phyloP scores from a whole-genome alignment of 2,888 invertebrate species.

The Sesia apiformis region DNA sequence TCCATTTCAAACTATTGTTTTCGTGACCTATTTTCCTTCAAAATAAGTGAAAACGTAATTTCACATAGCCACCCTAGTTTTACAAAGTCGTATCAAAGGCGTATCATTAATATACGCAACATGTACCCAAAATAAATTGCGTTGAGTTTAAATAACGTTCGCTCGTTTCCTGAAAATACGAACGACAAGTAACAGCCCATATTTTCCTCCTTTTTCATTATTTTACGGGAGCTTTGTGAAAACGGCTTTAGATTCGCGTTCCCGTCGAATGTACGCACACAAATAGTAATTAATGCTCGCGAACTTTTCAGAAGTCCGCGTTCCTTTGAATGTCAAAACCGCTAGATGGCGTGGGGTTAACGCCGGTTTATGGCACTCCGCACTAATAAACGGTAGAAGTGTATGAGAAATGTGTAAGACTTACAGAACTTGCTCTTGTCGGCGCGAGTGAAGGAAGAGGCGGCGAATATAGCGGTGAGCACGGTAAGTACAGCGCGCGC shows the following conservation, averaged over 20 bases:
- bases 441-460: conserved; percentile 40
- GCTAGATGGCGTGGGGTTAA: conserved; percentile 1
- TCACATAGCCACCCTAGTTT: conserved; percentile 15
- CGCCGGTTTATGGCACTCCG: not conserved
- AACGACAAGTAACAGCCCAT: too few relatives aligned
- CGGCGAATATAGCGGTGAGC: conserved; percentile 44
- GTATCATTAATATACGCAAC: conserved; percentile 1
- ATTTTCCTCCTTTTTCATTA: too few relatives aligned
- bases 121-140: conserved; percentile 3
- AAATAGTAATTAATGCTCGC: too few relatives aligned
- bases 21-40: conserved; percentile 51
- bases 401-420: conserved; percentile 18
- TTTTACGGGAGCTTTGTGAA: too few relatives aligned
- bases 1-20: conserved; percentile 49
- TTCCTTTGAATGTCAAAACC: not conserved
- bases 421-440: conserved; percentile 74
- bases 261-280: too few relatives aligned
- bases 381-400: not conserved
- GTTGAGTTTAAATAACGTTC: conserved; percentile 3
- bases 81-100: not conserved
- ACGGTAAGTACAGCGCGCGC: conserved; percentile 51
- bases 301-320: not conserved
- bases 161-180: conserved; percentile 1
- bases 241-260: too few relatives aligned
- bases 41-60: conserved; percentile 12